These are phyloP conservation scores for Cryptosula pallasiana DNA, from an alignment of 2,888 invertebrate species.

Conservation along the genomic window DNA sequence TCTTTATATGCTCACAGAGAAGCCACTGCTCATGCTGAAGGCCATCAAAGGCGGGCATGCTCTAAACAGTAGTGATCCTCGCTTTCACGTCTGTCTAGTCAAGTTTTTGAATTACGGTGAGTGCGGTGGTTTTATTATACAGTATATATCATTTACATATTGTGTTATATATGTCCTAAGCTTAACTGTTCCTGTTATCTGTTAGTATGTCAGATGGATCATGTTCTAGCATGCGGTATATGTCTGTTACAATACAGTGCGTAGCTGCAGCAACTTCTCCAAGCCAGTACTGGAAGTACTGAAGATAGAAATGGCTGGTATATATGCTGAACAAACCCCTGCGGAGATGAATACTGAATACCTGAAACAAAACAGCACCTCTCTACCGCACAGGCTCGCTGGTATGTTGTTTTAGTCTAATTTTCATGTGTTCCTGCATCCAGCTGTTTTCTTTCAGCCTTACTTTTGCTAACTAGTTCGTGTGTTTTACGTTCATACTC, in stretches of 20 bases:
- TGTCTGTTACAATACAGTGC: too few species aligned
- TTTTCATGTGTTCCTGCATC: too few species aligned
- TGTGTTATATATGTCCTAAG: too few species aligned
- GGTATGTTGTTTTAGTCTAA: too few species aligned
- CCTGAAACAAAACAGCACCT: slow-evolving; percentile 60
- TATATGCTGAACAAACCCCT: slow-evolving; percentile 38
- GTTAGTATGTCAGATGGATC: too few species aligned
- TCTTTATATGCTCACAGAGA: too few species aligned
- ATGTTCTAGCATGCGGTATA: too few species aligned
- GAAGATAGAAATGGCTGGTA: slow-evolving; percentile 44
- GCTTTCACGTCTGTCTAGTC: slow-evolving; percentile 79
- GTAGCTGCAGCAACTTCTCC: slow-evolving; percentile 29
- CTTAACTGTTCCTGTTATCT: too few species aligned
- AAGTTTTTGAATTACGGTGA: slow-evolving; percentile 62
- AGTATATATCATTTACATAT: too few species aligned
- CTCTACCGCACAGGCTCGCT: slow-evolving; percentile 74
- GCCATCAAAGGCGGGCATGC: slow-evolving; percentile 83
- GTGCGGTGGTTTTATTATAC: not conserved
- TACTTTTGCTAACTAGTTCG: too few species aligned
- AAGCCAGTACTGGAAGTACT: slow-evolving; percentile 50
- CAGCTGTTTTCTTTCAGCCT: too few species aligned
- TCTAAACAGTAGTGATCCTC: slow-evolving; percentile 69
- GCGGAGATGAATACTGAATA: slow-evolving; percentile 66
- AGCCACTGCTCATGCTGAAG: slow-evolving; percentile 88
- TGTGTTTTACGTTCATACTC: too few species aligned